Base-by-base conservation (phyloP, 2,797 vertebrate genomes). In the Orientallactaga sibirica region DNA sequence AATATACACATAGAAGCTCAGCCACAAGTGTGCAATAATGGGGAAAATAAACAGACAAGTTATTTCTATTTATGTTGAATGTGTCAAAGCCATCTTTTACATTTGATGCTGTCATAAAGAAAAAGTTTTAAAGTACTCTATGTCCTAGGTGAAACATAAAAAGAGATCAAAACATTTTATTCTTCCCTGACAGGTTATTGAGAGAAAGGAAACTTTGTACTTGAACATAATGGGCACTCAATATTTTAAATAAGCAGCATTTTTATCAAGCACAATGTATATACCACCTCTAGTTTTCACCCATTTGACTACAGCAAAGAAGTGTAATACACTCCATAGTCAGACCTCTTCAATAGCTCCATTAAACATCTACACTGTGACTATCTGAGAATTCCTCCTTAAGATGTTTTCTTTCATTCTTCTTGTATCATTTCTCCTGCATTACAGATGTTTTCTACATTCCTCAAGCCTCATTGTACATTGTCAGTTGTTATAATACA, bases 171-270 rank as follows among this genome's bases (percentile, higher is more conserved):
- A 93, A 91, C 81, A 82, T 93, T 92, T 95, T 93, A 90, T 91
- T 92, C 67, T 95, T 95, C 25, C 78, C 75, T 82, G 79, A 91
- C 79, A 96, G 92, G 88, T 95, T 94, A 74, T 18, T 67, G 61
- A 96, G 82, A 96, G 64, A 78, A 95, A 48, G 25, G 27, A 95
- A 95, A 96, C 84, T 97, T 94, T 85, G 83, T 90, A 95, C 89
- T 96, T 93, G 81, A 96, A 95, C 90, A 95, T 96, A 97, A 97
- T 96, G 78, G 93, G 84, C 86, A 96, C 96, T 97, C 84, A 93
- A 96, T 76, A 88, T 93, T 94, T 95, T 96, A 95, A 97, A 96
- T 86, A 94, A 92, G 84, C 7, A 95, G 66, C 88, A 95, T 96
- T 95, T 94, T 96, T 88, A 96, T 95, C 96, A 95, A 97, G 95